These are phyloP conservation scores for Pseudochaenichthys georgianus DNA, from an alignment of 2,797 vertebrate genomes.

Conservation along the genomic window DNA sequence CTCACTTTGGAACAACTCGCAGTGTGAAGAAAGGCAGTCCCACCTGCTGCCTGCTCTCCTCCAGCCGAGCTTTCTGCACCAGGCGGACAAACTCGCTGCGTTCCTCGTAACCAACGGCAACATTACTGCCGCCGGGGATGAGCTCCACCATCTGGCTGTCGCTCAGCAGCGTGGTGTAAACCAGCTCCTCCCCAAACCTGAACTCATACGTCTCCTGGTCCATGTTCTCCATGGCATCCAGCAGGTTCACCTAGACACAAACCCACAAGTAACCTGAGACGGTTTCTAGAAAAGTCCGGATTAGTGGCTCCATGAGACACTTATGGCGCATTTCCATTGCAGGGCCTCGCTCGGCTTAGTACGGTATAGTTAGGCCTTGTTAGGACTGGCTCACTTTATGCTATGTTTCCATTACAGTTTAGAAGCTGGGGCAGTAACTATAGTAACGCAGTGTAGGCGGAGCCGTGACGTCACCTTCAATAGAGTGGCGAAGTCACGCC, in stretches of 20 bases:
- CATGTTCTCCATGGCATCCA: conserved; percentile 97
- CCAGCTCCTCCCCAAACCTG: conserved; percentile 95
- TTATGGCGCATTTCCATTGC: not conserved
- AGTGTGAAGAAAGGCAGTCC: not conserved
- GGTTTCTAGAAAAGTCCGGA: not conserved
- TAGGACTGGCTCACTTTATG: too few species aligned
- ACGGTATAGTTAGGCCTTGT: too few species aligned
- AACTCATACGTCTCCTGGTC: conserved; percentile 96
- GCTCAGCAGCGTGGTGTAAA: conserved; percentile 94
- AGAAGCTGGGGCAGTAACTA: too few species aligned
- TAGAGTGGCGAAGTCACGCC: too few species aligned
- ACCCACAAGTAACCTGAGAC: not conserved
- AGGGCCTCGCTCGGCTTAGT: too few species aligned
- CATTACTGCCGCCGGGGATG: conserved; percentile 88
- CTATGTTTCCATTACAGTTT: too few species aligned
- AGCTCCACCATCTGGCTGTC: conserved; percentile 92
- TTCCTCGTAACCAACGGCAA: conserved; percentile 91
- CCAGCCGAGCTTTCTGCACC: conserved; percentile 92
- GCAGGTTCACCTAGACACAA: conserved; percentile 90
- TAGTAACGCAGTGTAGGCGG: too few species aligned
- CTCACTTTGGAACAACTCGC: too few species aligned
- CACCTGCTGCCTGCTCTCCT: conserved; percentile 96
- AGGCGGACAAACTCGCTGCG: conserved; percentile 91
- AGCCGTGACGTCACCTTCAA: too few species aligned
- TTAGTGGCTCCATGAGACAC: not conserved